Evolutionary conservation across 2,888 invertebrate genomes (phyloP), one percentile per base, ranked within the genome.

Genomic region (Anaspis maculata): DNA sequence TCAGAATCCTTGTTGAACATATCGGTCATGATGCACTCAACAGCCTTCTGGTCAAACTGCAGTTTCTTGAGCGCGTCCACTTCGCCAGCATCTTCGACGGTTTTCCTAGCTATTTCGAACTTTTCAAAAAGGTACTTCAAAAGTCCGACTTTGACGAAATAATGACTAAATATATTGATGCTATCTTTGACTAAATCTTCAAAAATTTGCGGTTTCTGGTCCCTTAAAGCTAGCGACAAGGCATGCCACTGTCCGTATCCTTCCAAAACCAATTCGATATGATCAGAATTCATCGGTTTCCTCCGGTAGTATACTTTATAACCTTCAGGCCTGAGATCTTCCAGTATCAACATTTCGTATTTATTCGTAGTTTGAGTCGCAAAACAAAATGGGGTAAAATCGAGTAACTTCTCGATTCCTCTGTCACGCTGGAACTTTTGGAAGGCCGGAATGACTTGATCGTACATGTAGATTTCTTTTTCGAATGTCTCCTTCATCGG

Each of bases 241-340:
- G 41, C 45, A 29, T 39, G 37, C 32, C 32, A 37, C 12, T 28
- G 27, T 2, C 32, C 37, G 15, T 28, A 37, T 11, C 27, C 32
- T 14, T 44, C 41, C 13, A 60, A 32, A 15, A 55, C 48, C 7
- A 56, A 22, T 13, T 35, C 40, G 2, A 56, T 36, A 31, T 59
- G 58, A 4, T 48, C 38, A 10, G 49, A 44, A 39, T 54, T 46
- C 46, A 59, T 49, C n/a, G 46, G 39, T 14, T 29, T 31, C 13
- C 42, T 48, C 5, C 46, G 34, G 39, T 52, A 35, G 25, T 42
- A 42, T 28, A 51, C 5, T 7, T 34, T 27, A 36, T 44, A 58
- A 2, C 52, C 52, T 11, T 33, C 7, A 9, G 22, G 15, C 23
- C 44, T 54, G 16, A 54, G 32, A 34, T 58, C 49, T 32, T 53